phyloP scores from a whole-genome alignment of 1,140 invertebrate genomes.

The Diorhabda sublineata region DNA sequence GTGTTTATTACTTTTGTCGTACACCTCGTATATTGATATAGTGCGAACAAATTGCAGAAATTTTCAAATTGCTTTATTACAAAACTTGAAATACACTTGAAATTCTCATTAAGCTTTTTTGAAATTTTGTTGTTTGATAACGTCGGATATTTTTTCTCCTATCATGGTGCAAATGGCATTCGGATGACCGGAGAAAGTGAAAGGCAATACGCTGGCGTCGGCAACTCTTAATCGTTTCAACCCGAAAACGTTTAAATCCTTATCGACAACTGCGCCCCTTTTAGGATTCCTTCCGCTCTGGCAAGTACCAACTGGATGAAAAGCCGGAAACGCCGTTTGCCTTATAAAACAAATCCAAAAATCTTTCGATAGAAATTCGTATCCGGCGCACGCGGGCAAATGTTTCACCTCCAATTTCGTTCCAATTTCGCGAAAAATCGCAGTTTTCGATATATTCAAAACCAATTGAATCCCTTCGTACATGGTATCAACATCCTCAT shows the following conservation, averaged over 20 bases:
- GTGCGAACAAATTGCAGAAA: too few species aligned
- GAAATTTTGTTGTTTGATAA: background rate
- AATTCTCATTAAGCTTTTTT: too few species aligned
- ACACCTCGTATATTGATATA: too few species aligned
- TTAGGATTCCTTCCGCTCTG: constrained; percentile 29
- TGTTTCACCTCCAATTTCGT: constrained; percentile 47
- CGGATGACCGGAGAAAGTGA: constrained; percentile 43
- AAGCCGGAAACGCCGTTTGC: constrained; percentile 32
- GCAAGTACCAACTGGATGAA: constrained; percentile 43
- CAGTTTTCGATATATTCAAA: constrained; percentile 55
- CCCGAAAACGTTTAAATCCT: constrained; percentile 28
- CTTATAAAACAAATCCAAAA: constrained; percentile 41
- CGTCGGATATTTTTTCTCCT: constrained; percentile 10
- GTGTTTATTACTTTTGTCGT: too few species aligned
- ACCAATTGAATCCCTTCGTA: constrained; percentile 41
- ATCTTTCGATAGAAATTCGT: constrained; percentile 53
- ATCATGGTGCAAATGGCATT: constrained; percentile 50
- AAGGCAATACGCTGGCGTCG: constrained; percentile 38
- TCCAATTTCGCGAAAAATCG: constrained; percentile 56
- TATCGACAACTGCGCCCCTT: constrained; percentile 25
- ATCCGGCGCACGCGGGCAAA: background rate
- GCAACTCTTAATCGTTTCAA: constrained; percentile 33
- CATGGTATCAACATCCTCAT: constrained; percentile 55
- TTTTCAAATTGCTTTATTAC: too few species aligned
- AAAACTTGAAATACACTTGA: too few species aligned